A percentile compares a stretch with the other conserved stretches of the same genome.
phyloP scores from a whole-genome alignment of 2,888 invertebrate genomes.

The Escarpia spicata region DNA sequence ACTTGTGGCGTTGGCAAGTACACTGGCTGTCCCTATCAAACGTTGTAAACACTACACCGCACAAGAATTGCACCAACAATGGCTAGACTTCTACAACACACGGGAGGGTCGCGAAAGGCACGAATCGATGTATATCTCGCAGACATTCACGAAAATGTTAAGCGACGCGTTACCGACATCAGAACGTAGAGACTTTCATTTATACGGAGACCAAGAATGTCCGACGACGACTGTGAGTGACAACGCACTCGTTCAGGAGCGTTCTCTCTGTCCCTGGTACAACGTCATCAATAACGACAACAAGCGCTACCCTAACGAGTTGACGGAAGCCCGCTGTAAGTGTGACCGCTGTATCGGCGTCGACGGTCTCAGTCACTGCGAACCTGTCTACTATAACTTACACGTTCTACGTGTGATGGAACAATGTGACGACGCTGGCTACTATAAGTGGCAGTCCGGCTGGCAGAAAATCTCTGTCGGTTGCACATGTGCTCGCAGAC shows the following conservation, averaged over 20 bases:
- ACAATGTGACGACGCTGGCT: conserved; percentile 20
- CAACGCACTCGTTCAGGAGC: conserved; percentile 7
- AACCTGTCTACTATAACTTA: conserved; percentile 23
- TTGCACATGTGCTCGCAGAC: conserved; percentile 19
- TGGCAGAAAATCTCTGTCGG: conserved; percentile 20
- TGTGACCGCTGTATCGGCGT: conserved; percentile 20
- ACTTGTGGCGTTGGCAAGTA: not conserved
- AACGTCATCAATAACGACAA: conserved; percentile 21
- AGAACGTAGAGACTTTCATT: not conserved
- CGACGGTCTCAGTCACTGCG: not conserved
- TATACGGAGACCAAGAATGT: not conserved
- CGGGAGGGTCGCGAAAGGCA: not conserved
- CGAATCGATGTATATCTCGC: not conserved
- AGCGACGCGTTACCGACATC: not conserved
- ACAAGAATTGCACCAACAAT: not conserved
- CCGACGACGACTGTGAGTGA: not conserved
- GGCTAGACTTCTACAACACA: not conserved
- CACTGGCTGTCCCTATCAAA: not conserved
- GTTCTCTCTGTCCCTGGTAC: conserved; percentile 24
- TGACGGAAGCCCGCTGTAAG: conserved; percentile 21
- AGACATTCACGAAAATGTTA: not conserved
- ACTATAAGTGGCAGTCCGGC: conserved; percentile 18
- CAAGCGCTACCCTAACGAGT: conserved; percentile 13
- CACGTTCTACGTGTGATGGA: conserved; percentile 19
- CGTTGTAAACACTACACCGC: not conserved